phyloP scores from a whole-genome alignment of 2,888 invertebrate genomes.

The Eustalomyia histrio region DNA sequence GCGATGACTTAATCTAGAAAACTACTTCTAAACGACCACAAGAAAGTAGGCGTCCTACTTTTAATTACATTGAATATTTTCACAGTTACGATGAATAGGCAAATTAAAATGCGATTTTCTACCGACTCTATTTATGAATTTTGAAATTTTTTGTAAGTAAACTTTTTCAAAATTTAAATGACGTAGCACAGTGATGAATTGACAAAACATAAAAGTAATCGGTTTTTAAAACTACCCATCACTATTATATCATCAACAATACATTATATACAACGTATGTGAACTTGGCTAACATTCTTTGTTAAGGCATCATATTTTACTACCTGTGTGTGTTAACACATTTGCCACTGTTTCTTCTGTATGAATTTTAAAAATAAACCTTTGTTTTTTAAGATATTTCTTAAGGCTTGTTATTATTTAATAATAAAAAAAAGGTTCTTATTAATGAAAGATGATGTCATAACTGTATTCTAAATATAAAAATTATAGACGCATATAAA shows the following conservation, averaged over 20 bases:
- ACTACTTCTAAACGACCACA: too few relatives aligned
- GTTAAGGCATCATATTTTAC: conserved; percentile 16
- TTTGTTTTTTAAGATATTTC: neutral
- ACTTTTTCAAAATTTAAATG: too few relatives aligned
- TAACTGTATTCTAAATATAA: conserved; percentile 35
- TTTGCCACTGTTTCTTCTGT: conserved; percentile 23
- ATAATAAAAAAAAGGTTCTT: neutral
- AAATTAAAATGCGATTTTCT: too few relatives aligned
- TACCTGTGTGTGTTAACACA: conserved; percentile 31
- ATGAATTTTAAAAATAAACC: neutral
- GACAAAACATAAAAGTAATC: neutral
- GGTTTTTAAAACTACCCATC: neutral
- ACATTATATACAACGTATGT: neutral
- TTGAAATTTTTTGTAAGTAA: too few relatives aligned
- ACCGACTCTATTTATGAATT: too few relatives aligned
- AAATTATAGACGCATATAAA: conserved; percentile 6
- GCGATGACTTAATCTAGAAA: too few relatives aligned
- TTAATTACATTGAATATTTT: too few relatives aligned
- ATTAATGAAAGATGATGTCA: conserved; percentile 58
- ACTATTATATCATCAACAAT: neutral
- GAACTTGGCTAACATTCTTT: conserved; percentile 13
- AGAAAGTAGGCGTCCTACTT: too few relatives aligned
- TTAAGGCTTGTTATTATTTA: neutral
- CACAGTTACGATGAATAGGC: too few relatives aligned
- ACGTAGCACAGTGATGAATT: too few relatives aligned